Conservation (phyloP, 2,113 vertebrate species). For the Stigmatopora argus region DNA sequence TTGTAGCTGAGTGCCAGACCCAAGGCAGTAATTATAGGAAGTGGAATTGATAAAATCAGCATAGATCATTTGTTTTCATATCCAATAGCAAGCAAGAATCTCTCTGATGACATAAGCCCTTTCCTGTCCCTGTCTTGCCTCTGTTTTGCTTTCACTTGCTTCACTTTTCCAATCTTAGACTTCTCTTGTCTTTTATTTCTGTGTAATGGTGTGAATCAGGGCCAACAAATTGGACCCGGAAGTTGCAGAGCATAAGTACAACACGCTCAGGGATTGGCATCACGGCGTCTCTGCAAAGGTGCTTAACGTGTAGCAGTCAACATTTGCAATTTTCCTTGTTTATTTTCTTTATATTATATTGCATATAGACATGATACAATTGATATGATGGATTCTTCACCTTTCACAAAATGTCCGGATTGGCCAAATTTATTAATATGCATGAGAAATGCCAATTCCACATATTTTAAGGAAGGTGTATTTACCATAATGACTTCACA, state of each 20-base stretch:
- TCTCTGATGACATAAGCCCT: constrained; percentile 1
- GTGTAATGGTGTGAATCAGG: constrained; percentile 69
- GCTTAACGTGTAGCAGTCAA: constrained; percentile 83
- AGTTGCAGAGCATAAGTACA: constrained; percentile 86
- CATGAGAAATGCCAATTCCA: background rate
- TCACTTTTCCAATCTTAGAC: constrained; percentile 22
- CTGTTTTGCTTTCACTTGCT: background rate
- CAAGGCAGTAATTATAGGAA: constrained; percentile 43
- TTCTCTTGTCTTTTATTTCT: constrained; percentile 8
- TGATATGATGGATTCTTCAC: background rate
- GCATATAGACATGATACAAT: background rate
- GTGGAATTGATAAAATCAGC: constrained; percentile 22
- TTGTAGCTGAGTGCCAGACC: constrained; percentile 20
- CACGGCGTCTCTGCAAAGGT: constrained; percentile 89
- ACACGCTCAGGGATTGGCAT: constrained; percentile 96
- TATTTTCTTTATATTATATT: constrained; percentile 16
- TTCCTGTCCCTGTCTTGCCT: constrained; percentile 10
- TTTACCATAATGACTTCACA: background rate
- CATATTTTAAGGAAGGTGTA: background rate
- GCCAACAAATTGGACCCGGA: constrained; percentile 81
- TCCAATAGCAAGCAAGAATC: background rate
- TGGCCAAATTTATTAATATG: background rate
- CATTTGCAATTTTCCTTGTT: constrained; percentile 21
- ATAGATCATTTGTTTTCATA: background rate
- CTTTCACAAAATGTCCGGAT: background rate